Evolutionary conservation across 2,888 invertebrate genomes (phyloP).

Genomic region (Chironomus tentans): DNA sequence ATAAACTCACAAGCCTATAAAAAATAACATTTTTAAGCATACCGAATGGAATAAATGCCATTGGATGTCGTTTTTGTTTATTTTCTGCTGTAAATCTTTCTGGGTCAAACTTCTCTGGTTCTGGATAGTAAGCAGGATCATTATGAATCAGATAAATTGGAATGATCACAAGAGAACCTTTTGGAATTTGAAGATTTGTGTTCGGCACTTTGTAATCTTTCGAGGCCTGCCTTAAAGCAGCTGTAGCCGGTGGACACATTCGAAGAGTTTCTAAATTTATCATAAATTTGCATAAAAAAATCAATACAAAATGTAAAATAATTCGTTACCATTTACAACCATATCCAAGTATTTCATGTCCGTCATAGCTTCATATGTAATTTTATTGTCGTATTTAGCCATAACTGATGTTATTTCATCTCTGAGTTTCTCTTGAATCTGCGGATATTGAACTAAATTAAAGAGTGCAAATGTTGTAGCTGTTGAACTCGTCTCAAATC

Average conservation of each 20-base stretch:
- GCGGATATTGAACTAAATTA: conserved; percentile 37
- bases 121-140: conserved; percentile 38
- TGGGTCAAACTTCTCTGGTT: conserved; percentile 30
- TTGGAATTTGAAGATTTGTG: background rate
- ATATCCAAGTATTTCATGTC: conserved; percentile 39
- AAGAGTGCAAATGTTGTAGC: conserved; percentile 38
- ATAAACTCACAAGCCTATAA: no score
- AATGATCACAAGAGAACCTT: conserved; percentile 30
- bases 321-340: conserved; percentile 36
- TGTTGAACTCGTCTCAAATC: conserved; percentile 41
- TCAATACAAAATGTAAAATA: no score
- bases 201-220: conserved; percentile 27
- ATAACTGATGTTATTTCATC: conserved; percentile 35
- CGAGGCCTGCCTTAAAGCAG: conserved; percentile 29
- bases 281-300: no score
- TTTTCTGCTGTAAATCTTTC: conserved; percentile 20
- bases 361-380: conserved; percentile 37
- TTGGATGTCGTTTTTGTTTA: conserved; percentile 29
- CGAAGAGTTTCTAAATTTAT: conserved; percentile 31
- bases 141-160: conserved; percentile 34
- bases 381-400: conserved; percentile 31
- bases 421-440: conserved; percentile 37
- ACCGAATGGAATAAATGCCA: conserved; percentile 10
- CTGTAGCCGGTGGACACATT: conserved; percentile 30
- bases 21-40: no score